Percentiles rank a stretch among this genome's conserved stretches.
These are phyloP conservation scores for Dicroscelio sp. DNA, from an alignment of 2,888 invertebrate species.

Conservation along the genomic window DNA sequence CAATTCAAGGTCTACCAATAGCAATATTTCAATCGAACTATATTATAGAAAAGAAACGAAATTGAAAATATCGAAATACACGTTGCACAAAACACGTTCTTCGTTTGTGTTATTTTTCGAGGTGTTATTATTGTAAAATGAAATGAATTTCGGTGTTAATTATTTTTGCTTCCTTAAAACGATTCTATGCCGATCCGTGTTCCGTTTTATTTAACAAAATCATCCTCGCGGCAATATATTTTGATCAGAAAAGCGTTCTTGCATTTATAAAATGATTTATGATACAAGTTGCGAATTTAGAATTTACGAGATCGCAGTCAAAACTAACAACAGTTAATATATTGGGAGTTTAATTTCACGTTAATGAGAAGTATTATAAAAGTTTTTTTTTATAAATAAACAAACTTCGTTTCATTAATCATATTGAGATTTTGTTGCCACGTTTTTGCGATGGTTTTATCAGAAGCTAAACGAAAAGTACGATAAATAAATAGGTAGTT, in stretches of 20 bases:
- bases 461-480: background rate
- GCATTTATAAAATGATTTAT: constrained; percentile 44
- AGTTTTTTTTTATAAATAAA: too few relatives aligned
- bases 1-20: constrained; percentile 32
- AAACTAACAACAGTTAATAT: constrained; percentile 8
- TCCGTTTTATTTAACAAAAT: constrained; percentile 3
- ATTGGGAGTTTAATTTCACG: constrained; percentile 10
- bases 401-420: too few relatives aligned
- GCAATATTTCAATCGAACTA: constrained; percentile 24
- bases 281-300: constrained; percentile 20
- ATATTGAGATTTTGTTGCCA: too few relatives aligned
- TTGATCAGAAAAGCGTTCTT: constrained; percentile 20
- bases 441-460: background rate
- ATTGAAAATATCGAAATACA: constrained; percentile 12
- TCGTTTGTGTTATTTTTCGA: background rate
- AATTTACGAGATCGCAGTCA: constrained; percentile 18
- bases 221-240: constrained; percentile 7
- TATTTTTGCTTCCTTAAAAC: background rate
- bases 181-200: too few relatives aligned
- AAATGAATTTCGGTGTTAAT: too few relatives aligned
- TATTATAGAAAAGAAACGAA: background rate
- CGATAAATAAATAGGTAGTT: background rate
- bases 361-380: background rate
- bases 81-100: background rate
- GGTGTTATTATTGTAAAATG: background rate